Percentiles rank a stretch among this genome's conserved stretches.
Evolutionary conservation across 1,140 invertebrate species (phyloP).

Genomic region (Eulimnadia texana): DNA sequence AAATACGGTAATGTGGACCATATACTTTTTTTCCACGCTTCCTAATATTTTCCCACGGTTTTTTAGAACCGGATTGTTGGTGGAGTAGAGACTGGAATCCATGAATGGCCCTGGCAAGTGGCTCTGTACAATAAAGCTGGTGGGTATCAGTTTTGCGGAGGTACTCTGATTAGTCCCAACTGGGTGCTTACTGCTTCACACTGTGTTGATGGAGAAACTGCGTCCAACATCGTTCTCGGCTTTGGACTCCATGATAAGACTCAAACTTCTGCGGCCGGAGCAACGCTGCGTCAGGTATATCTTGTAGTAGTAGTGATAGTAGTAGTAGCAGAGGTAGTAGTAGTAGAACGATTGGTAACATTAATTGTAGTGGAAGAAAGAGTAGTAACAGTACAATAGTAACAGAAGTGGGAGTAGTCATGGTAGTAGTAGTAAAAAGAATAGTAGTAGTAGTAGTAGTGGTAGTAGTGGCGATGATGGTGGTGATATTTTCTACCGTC

Average conservation of each 20-base stretch:
- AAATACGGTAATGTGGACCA: neutral
- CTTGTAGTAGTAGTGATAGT: too few species aligned
- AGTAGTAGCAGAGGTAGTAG: too few species aligned
- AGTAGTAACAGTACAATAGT: too few species aligned
- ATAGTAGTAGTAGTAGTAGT: too few species aligned
- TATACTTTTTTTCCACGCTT: too few species aligned
- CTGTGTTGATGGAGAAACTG: constrained; percentile 20
- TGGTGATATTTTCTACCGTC: too few species aligned
- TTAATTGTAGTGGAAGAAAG: too few species aligned
- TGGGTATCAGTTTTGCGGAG: constrained; percentile 29
- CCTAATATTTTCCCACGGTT: neutral
- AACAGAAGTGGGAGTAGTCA: too few species aligned
- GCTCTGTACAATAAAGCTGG: neutral
- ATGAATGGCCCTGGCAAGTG: constrained; percentile 11
- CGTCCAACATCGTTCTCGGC: neutral
- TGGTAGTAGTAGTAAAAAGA: too few species aligned
- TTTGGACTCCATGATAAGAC: constrained; percentile 2
- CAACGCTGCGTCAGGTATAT: neutral
- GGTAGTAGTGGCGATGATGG: too few species aligned
- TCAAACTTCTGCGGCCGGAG: neutral
- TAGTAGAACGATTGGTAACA: too few species aligned
- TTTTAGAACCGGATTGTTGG: constrained; percentile 8
- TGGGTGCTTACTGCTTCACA: constrained; percentile 34
- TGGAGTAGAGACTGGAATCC: neutral
- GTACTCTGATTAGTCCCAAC: constrained; percentile 27